These are phyloP conservation scores for Cantharis nigra DNA, from an alignment of 2,888 invertebrate genomes.

Conservation along the genomic window DNA sequence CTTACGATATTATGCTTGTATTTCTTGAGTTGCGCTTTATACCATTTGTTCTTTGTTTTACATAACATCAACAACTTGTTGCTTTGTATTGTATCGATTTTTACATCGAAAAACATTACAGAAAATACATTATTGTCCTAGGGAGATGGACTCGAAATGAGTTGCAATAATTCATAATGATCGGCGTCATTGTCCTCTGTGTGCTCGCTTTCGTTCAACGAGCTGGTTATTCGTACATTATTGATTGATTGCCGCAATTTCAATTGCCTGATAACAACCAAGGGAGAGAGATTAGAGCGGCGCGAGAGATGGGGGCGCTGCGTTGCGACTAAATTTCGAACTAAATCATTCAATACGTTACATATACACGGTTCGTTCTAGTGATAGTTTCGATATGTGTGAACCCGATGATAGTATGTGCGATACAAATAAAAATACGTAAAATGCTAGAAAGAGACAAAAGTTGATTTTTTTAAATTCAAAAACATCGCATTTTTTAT, in stretches of 20 bases:
- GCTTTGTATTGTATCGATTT: background rate
- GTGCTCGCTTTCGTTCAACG: background rate
- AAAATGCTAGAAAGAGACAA: background rate
- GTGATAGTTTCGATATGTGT: background rate
- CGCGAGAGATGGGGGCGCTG: conserved; percentile 9
- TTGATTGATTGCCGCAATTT: conserved; percentile 15
- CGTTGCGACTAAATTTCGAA: conserved; percentile 15
- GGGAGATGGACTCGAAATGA: background rate
- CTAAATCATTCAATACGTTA: conserved; percentile 8
- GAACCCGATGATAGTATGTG: background rate
- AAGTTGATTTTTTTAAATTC: background rate
- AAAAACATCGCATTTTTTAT: background rate
- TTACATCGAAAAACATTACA: background rate
- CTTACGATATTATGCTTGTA: background rate
- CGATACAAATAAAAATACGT: background rate
- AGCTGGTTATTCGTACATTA: background rate
- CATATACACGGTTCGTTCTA: conserved; percentile 27
- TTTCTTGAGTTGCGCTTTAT: background rate
- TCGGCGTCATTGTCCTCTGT: background rate
- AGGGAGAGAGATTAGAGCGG: background rate
- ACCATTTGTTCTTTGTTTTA: background rate
- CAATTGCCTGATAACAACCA: background rate
- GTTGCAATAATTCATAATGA: background rate
- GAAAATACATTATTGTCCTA: background rate
- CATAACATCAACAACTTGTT: background rate